These are phyloP conservation scores for Anoplolepis gracilipes DNA, from an alignment of 1,140 invertebrate genomes.

Conservation along the genomic window DNA sequence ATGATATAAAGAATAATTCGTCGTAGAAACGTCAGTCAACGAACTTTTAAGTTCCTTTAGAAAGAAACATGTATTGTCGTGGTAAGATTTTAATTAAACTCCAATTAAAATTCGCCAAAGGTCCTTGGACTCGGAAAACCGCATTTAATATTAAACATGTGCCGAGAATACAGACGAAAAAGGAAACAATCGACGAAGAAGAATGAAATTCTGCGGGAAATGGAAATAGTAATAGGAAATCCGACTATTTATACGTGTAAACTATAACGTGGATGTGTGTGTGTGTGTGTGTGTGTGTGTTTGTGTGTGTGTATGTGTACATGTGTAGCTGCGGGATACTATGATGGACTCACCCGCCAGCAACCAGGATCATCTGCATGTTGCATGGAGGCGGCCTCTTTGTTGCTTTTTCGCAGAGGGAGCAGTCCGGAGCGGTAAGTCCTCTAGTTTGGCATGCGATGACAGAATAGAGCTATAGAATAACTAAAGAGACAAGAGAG, in stretches of 20 bases:
- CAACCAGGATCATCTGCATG: constrained; percentile 86
- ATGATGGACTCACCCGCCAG: constrained; percentile 85
- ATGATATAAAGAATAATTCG: constrained; percentile 29
- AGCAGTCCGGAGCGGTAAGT: constrained; percentile 74
- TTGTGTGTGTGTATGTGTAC: not conserved
- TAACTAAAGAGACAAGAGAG: constrained; percentile 71
- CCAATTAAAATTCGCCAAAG: not conserved
- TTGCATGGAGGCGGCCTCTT: constrained; percentile 85
- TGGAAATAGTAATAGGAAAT: constrained; percentile 36
- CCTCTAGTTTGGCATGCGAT: constrained; percentile 77
- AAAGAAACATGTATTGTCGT: not conserved
- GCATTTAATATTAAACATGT: constrained; percentile 1
- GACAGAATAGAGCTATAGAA: constrained; percentile 76
- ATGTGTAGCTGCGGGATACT: constrained; percentile 61
- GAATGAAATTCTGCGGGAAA: not conserved
- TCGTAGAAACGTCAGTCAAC: not conserved
- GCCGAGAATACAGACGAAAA: not conserved
- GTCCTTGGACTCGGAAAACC: not conserved
- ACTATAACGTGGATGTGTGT: not conserved
- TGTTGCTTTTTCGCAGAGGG: constrained; percentile 79
- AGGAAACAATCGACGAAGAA: constrained; percentile 20
- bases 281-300: not conserved
- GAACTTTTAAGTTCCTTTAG: not conserved
- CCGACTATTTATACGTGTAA: constrained; percentile 13
- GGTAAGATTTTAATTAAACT: not conserved